Evolutionary conservation across 2,888 invertebrate species (phyloP).

Genomic region (Hypsopygia costalis): DNA sequence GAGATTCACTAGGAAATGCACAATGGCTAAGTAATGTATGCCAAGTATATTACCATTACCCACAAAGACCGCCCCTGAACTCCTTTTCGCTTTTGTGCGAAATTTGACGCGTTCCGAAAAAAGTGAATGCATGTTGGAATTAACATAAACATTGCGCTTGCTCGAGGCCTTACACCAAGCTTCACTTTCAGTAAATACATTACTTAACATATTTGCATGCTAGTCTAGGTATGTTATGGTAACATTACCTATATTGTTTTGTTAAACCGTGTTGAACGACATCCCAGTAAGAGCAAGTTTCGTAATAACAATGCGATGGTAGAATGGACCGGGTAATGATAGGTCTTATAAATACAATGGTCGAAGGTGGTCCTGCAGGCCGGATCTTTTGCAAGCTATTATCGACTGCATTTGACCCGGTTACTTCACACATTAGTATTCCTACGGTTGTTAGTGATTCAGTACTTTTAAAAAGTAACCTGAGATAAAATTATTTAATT

Average conservation of each 20-base stretch:
- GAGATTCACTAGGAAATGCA: slow-evolving; percentile 18
- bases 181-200: slow-evolving; percentile 9
- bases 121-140: slow-evolving; percentile 38
- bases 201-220: slow-evolving; percentile 11
- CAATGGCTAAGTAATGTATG: slow-evolving; percentile 25
- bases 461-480: no score
- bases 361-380: slow-evolving; percentile 29
- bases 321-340: slow-evolving; percentile 23
- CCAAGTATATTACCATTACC: slow-evolving; percentile 26
- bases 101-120: slow-evolving; percentile 40
- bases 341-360: slow-evolving; percentile 36
- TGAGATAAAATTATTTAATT: no score
- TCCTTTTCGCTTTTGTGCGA: slow-evolving; percentile 35
- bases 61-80: slow-evolving; percentile 32
- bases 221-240: slow-evolving; percentile 4
- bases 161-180: slow-evolving; percentile 9
- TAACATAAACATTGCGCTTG: slow-evolving; percentile 48
- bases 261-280: slow-evolving; percentile 26
- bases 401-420: slow-evolving; percentile 34
- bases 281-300: slow-evolving; percentile 25
- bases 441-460: slow-evolving; percentile 12
- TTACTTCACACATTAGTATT: slow-evolving; percentile 32
- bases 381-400: slow-evolving; percentile 66
- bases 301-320: slow-evolving; percentile 26
- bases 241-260: slow-evolving; percentile 5